A percentile compares a stretch with the other conserved stretches of the same genome.
phyloP scores from a whole-genome alignment of 2,797 vertebrate species.

The Serranus cabrilla region DNA sequence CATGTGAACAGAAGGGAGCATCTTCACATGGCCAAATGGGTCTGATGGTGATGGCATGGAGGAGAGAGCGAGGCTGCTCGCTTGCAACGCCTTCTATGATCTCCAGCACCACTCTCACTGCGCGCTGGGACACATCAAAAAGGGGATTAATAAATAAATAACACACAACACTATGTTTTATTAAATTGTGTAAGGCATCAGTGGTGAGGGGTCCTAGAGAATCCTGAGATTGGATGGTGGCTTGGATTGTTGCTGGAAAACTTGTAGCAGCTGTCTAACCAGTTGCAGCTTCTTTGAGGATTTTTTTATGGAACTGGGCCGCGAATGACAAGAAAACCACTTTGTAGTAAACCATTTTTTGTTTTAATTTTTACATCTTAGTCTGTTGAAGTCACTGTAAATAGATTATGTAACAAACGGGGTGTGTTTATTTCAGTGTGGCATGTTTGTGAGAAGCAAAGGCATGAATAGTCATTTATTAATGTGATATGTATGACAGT shows the following conservation, averaged over 20 bases:
- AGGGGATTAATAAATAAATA: constrained; percentile 84
- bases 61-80: constrained; percentile 64
- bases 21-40: constrained; percentile 80
- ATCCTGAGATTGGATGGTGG: constrained; percentile 67
- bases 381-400: neutral
- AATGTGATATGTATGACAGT: neutral
- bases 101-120: constrained; percentile 64
- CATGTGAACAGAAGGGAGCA: constrained; percentile 67
- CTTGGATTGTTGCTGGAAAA: constrained; percentile 54
- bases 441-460: constrained; percentile 4
- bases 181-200: constrained; percentile 76
- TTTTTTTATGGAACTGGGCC: constrained; percentile 8
- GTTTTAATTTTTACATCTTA: neutral
- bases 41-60: constrained; percentile 70
- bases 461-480: constrained; percentile 14
- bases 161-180: constrained; percentile 84
- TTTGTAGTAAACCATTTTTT: constrained; percentile 12
- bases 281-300: constrained; percentile 28
- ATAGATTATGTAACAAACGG: constrained; percentile 7
- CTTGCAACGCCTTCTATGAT: constrained; percentile 69
- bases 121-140: constrained; percentile 78
- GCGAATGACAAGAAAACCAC: neutral
- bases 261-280: constrained; percentile 49
- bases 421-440: constrained; percentile 1
- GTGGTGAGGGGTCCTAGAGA: constrained; percentile 61